These are phyloP conservation scores for Ganaspis brasiliensis DNA, from an alignment of 2,888 invertebrate species.

Conservation along the genomic window DNA sequence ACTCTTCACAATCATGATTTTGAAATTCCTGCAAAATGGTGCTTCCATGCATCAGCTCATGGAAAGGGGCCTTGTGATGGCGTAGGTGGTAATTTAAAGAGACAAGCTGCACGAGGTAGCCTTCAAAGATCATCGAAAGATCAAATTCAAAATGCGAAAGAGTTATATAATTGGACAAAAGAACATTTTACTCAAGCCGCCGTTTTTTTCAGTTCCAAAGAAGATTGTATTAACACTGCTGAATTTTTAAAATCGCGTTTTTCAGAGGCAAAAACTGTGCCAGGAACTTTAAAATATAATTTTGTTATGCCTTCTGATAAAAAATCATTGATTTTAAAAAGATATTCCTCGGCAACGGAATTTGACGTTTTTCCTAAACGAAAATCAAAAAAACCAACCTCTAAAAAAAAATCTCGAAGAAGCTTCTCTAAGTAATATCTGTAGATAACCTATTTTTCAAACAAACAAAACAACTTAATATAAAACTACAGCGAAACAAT, in stretches of 20 bases:
- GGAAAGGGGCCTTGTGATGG: constrained; percentile 67
- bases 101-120: constrained; percentile 37
- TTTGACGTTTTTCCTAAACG: background rate
- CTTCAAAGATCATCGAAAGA: constrained; percentile 39
- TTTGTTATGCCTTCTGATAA: background rate
- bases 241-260: constrained; percentile 24
- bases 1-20: constrained; percentile 51
- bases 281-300: constrained; percentile 42
- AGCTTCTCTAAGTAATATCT: no score
- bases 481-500: no score
- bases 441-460: no score
- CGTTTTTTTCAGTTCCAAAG: constrained; percentile 37
- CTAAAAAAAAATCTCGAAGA: no score
- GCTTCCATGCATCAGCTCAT: constrained; percentile 65
- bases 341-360: background rate
- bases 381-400: no score
- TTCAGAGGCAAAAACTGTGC: constrained; percentile 29
- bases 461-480: no score
- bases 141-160: constrained; percentile 13
- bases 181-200: constrained; percentile 4
- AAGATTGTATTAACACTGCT: constrained; percentile 4
- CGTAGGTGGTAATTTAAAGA: constrained; percentile 52
- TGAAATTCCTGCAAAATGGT: constrained; percentile 63
- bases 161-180: constrained; percentile 37
- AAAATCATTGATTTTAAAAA: constrained; percentile 2